phyloP scores from a whole-genome alignment of 2,113 vertebrate species.

The Strix aluco region DNA sequence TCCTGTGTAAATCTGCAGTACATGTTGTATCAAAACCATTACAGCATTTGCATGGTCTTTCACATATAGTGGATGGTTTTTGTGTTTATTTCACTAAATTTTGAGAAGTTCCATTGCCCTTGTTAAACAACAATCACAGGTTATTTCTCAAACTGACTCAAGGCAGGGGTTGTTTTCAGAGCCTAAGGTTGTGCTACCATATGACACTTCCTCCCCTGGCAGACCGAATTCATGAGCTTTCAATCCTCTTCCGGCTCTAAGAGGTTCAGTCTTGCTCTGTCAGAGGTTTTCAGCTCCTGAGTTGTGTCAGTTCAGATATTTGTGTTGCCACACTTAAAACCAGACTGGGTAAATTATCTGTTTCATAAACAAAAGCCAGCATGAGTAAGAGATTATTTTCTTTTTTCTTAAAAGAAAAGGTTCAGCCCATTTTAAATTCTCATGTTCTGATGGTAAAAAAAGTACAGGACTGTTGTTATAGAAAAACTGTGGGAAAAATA shows the following conservation, averaged over 20 bases:
- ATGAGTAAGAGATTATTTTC: neutral
- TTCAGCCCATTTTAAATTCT: neutral
- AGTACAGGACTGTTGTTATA: neutral
- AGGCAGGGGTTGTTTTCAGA: neutral
- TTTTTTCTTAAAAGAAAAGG: neutral
- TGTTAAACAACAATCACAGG: neutral
- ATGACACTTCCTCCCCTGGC: neutral
- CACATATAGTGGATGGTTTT: neutral
- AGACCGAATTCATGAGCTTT: neutral
- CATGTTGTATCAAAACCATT: neutral
- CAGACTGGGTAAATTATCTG: neutral
- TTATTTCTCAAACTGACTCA: neutral
- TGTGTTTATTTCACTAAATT: neutral
- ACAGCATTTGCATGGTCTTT: neutral
- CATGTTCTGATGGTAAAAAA: neutral
- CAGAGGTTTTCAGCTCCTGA: neutral
- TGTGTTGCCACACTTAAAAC: neutral
- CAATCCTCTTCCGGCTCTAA: neutral
- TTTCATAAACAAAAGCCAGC: neutral
- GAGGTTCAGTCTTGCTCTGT: neutral
- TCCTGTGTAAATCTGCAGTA: neutral
- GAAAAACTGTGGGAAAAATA: neutral
- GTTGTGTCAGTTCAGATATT: neutral
- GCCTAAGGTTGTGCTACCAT: neutral
- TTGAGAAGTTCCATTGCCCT: neutral